These are phyloP conservation scores for Acrossocheilus fasciatus DNA, from an alignment of 2,797 vertebrate genomes.

Conservation along the genomic window DNA sequence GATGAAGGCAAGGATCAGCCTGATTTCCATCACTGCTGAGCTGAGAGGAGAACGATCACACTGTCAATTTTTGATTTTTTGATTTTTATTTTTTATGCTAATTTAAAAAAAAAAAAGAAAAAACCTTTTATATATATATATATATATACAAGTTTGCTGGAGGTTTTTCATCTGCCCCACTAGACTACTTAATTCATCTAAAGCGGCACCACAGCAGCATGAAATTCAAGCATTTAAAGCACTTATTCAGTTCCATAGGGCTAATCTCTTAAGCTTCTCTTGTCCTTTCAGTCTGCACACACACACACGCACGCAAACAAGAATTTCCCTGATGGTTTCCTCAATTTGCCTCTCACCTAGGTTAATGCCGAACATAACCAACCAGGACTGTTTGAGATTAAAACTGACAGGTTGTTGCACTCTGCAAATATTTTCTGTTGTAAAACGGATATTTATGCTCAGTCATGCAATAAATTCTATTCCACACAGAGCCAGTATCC, in stretches of 20 bases:
- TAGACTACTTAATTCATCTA: constrained; percentile 52
- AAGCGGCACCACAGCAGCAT: constrained; percentile 21
- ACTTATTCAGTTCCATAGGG: constrained; percentile 51
- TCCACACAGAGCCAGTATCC: constrained; percentile 21
- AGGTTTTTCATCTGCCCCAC: constrained; percentile 7
- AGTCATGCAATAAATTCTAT: constrained; percentile 23
- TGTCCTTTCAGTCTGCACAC: constrained; percentile 45
- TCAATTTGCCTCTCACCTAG: constrained; percentile 44
- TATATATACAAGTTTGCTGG: neutral
- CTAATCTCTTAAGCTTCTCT: constrained; percentile 57
- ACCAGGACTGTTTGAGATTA: constrained; percentile 39
- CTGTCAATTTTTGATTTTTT: too few relatives aligned
- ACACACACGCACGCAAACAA: constrained; percentile 13
- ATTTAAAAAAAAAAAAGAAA: too few relatives aligned
- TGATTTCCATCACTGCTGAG: too few relatives aligned
- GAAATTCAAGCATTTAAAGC: constrained; percentile 52
- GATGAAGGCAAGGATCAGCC: too few relatives aligned
- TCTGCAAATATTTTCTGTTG: constrained; percentile 17
- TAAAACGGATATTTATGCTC: constrained; percentile 43
- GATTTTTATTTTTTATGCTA: too few relatives aligned
- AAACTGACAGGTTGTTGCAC: constrained; percentile 34
- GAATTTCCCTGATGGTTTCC: constrained; percentile 42
- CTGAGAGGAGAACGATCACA: too few relatives aligned
- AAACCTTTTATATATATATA: too few relatives aligned
- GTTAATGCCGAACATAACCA: constrained; percentile 49